Conservation (phyloP, 2,888 invertebrate genomes). For the Sinohyriopsis cumingii region DNA sequence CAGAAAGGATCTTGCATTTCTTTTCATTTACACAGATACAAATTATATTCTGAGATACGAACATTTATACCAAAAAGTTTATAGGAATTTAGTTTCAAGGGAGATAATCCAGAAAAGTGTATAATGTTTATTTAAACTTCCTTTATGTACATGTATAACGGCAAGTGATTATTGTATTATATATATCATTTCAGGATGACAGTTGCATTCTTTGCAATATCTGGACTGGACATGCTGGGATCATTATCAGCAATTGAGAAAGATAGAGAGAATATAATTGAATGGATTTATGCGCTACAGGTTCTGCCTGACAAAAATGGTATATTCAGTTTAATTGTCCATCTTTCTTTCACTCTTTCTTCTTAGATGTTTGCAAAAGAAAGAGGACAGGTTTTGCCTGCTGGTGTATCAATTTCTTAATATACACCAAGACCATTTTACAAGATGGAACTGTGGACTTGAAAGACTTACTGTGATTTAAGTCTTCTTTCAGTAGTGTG, state of each 20-base stretch:
- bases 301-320: conserved; percentile 77
- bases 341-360: not conserved
- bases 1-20: no score
- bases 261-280: conserved; percentile 81
- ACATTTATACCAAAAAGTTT: not conserved
- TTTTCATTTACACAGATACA: no score
- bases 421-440: no score
- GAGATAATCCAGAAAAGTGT: no score
- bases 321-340: conserved; percentile 9
- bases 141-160: not conserved
- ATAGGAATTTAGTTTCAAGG: no score
- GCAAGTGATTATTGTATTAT: not conserved
- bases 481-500: no score
- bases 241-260: conserved; percentile 82
- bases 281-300: conserved; percentile 94
- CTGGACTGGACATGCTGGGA: conserved; percentile 90
- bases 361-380: not conserved
- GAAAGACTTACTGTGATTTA: no score
- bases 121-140: not conserved
- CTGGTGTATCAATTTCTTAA: no score
- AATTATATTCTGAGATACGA: no score
- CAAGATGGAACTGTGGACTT: no score
- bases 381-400: not conserved
- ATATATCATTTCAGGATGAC: conserved; percentile 65
- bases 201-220: conserved; percentile 86